A percentile compares a stretch with the other conserved stretches of the same genome.
Evolutionary conservation across 2,113 vertebrate genomes (phyloP).

Genomic region (Mesembrinibis cayennensis): DNA sequence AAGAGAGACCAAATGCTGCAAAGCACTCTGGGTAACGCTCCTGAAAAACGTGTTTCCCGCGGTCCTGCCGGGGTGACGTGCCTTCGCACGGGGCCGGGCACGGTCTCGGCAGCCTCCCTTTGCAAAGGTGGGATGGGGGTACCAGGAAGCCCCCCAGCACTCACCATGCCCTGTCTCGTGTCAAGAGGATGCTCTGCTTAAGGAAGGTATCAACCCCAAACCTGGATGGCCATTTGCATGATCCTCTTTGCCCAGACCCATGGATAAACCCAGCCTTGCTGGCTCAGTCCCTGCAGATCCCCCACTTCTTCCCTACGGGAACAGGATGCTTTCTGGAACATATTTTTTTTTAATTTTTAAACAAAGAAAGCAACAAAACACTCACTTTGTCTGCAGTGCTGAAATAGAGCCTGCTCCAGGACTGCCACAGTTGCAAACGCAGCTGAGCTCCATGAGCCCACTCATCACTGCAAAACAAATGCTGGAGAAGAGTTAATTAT

Average conservation of each 20-base stretch:
- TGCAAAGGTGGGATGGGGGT: background rate
- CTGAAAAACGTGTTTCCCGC: background rate
- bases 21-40: background rate
- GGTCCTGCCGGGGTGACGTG: background rate
- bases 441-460: background rate
- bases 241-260: background rate
- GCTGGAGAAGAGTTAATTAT: background rate
- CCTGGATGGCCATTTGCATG: background rate
- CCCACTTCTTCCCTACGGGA: background rate
- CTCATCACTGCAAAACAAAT: background rate
- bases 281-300: background rate
- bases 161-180: accelerated
- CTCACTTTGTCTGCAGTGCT: accelerated
- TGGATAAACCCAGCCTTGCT: background rate
- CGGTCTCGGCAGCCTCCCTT: background rate
- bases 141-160: background rate
- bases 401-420: background rate
- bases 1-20: background rate
- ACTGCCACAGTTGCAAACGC: background rate
- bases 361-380: background rate
- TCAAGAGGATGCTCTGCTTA: background rate
- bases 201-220: background rate
- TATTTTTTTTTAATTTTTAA: background rate
- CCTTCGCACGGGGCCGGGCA: accelerated
- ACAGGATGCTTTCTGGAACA: background rate